Conservation (phyloP, 2,113 vertebrate genomes). For the Lipophrys pholis region DNA sequence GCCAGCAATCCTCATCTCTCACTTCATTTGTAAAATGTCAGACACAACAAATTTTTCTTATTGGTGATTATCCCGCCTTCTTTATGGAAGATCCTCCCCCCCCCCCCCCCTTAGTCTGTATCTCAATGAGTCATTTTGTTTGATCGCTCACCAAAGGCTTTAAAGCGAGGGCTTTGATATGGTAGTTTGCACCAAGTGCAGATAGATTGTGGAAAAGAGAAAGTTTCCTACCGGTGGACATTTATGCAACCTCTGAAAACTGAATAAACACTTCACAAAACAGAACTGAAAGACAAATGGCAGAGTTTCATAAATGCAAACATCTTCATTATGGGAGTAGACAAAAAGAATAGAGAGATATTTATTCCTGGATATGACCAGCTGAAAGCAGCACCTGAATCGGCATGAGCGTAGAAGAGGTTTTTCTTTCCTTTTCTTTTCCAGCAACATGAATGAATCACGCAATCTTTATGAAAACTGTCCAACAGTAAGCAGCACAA, state of each 20-base stretch:
- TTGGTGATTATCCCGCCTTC: conserved; percentile 45
- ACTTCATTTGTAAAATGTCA: conserved; percentile 80
- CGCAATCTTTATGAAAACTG: conserved; percentile 39
- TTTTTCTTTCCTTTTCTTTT: conserved; percentile 41
- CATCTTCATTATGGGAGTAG: conserved; percentile 21
- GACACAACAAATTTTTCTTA: conserved; percentile 70
- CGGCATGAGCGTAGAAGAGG: background rate
- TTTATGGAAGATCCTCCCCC: conserved; percentile 41
- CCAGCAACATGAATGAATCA: conserved; percentile 45
- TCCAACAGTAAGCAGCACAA: conserved; percentile 48
- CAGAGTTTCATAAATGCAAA: conserved; percentile 22
- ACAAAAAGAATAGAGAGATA: conserved; percentile 30
- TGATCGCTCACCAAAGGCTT: conserved; percentile 32
- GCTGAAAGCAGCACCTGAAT: conserved; percentile 61
- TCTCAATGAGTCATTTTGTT: conserved; percentile 36
- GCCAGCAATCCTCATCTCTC: conserved; percentile 55
- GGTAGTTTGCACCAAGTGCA: conserved; percentile 19
- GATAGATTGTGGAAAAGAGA: conserved; percentile 7
- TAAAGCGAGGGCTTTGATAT: conserved; percentile 14
- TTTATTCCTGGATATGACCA: conserved; percentile 38
- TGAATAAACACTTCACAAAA: conserved; percentile 12
- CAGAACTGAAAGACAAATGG: conserved; percentile 17
- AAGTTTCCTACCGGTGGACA: background rate
- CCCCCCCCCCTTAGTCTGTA: conserved; percentile 23
- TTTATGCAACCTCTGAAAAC: conserved; percentile 22